These are phyloP conservation scores for Epirrita christyi DNA, from an alignment of 2,888 invertebrate species.

Conservation along the genomic window DNA sequence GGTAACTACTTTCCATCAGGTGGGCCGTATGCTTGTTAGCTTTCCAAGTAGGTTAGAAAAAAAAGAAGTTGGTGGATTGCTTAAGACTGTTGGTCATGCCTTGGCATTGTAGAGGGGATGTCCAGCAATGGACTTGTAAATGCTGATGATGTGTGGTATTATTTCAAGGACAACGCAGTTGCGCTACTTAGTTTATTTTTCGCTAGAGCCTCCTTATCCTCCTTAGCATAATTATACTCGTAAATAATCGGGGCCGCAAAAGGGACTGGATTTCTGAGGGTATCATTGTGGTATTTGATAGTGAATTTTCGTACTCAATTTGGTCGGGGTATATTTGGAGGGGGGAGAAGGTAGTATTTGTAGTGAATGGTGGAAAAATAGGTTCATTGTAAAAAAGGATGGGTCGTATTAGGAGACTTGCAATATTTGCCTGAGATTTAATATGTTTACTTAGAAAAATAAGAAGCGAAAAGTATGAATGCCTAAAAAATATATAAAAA, in stretches of 20 bases:
- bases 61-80: no score
- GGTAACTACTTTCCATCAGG: no score
- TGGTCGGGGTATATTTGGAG: conserved; percentile 16
- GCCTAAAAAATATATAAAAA: no score
- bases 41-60: no score
- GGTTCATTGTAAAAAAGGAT: conserved; percentile 17
- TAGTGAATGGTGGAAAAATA: conserved; percentile 13
- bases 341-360: background rate
- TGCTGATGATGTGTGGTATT: no score
- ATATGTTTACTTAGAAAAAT: background rate
- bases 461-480: background rate
- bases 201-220: conserved; percentile 36
- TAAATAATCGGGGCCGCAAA: conserved; percentile 52
- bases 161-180: background rate
- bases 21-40: no score
- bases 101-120: no score
- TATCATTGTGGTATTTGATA: conserved; percentile 39
- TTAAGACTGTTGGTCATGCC: no score
- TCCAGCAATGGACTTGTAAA: no score
- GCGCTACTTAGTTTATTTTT: conserved; percentile 11
- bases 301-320: conserved; percentile 40
- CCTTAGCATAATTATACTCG: conserved; percentile 44
- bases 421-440: conserved; percentile 18
- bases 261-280: conserved; percentile 44
- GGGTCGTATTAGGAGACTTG: conserved; percentile 6